Conservation (phyloP, 1,140 invertebrate species). For the Papilio machaon region DNA sequence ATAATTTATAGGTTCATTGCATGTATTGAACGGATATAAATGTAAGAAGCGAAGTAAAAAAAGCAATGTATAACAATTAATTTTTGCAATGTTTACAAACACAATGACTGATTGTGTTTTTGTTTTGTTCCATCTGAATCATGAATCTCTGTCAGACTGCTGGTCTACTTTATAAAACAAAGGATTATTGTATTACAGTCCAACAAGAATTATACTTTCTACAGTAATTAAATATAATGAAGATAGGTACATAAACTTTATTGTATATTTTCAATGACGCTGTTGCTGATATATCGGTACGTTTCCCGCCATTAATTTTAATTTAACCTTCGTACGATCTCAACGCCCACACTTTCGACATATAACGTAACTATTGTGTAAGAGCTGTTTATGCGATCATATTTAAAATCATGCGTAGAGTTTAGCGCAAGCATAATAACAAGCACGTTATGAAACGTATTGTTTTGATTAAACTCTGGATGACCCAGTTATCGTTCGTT, state of each 20-base stretch:
- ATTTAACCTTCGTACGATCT: slow-evolving; percentile 68
- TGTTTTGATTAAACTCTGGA: slow-evolving; percentile 31
- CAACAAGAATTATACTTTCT: slow-evolving; percentile 37
- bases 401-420: slow-evolving; percentile 58
- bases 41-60: slow-evolving; percentile 4
- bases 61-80: slow-evolving; percentile 43
- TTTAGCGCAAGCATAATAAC: slow-evolving; percentile 49
- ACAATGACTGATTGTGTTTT: slow-evolving; percentile 5
- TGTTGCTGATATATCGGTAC: slow-evolving; percentile 43
- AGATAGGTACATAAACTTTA: background rate
- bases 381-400: slow-evolving; percentile 61
- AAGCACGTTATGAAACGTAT: slow-evolving; percentile 45
- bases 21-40: slow-evolving; percentile 4
- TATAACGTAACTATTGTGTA: slow-evolving; percentile 67
- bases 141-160: slow-evolving; percentile 52
- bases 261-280: slow-evolving; percentile 40
- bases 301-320: slow-evolving; percentile 68
- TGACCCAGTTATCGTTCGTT: slow-evolving; percentile 9
- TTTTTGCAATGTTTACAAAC: slow-evolving; percentile 24
- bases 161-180: slow-evolving; percentile 55
- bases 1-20: slow-evolving; percentile 19
- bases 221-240: slow-evolving; percentile 23
- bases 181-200: slow-evolving; percentile 13
- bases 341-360: slow-evolving; percentile 66
- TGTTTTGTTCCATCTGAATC: slow-evolving; percentile 20